A percentile compares a stretch with the other conserved stretches of the same genome.
phyloP scores from a whole-genome alignment of 2,888 invertebrate genomes.

The Philonicus albiceps region DNA sequence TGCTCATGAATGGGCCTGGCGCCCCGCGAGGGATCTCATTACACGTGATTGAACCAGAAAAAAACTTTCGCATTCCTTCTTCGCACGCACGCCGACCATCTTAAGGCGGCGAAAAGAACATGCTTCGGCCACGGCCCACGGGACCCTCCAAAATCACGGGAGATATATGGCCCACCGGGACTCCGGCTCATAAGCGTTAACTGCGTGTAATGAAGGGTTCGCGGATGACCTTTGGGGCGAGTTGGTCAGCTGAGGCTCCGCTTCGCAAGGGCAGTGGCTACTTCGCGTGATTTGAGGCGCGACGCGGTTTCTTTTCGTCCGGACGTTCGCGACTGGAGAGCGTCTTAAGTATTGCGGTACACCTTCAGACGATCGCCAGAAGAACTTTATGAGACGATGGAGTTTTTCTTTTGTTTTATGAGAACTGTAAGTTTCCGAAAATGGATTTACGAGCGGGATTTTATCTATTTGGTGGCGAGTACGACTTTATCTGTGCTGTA shows the following conservation, averaged over 20 bases:
- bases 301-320: not conserved
- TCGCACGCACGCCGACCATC: slow-evolving; percentile 16
- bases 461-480: slow-evolving; percentile 20
- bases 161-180: slow-evolving; percentile 6
- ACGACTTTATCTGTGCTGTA: not conserved
- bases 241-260: not conserved
- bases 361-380: not conserved
- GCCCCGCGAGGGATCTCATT: slow-evolving; percentile 33
- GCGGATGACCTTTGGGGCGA: slow-evolving; percentile 10
- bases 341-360: not conserved
- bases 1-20: slow-evolving; percentile 24
- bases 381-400: slow-evolving; percentile 8
- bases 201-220: slow-evolving; percentile 40
- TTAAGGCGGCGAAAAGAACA: slow-evolving; percentile 18
- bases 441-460: slow-evolving; percentile 14
- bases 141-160: not conserved
- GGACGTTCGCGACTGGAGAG: not conserved
- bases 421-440: not conserved
- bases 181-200: slow-evolving; percentile 13
- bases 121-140: not conserved
- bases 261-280: not conserved
- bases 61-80: slow-evolving; percentile 26
- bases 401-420: slow-evolving; percentile 16
- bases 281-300: not conserved
- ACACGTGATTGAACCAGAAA: slow-evolving; percentile 37